phyloP scores from a whole-genome alignment of 2,888 invertebrate genomes.

The Hipparchia sbordonii region DNA sequence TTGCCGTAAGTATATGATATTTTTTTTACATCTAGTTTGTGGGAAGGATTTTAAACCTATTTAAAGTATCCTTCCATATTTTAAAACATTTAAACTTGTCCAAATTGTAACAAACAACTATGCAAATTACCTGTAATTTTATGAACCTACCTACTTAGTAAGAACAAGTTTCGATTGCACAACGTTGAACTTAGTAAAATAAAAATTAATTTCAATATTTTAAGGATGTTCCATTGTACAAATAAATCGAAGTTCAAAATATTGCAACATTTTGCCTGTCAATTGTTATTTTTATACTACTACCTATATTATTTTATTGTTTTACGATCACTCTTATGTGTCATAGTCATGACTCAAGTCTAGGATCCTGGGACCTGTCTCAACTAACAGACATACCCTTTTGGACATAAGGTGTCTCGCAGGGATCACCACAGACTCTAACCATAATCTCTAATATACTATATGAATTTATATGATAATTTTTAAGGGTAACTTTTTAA shows the following conservation, averaged over 20 bases:
- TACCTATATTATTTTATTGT: too few relatives aligned
- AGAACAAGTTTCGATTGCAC: constrained; percentile 2
- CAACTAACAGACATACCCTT: too few relatives aligned
- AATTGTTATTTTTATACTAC: not conserved
- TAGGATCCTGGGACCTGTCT: too few relatives aligned
- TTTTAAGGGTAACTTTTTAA: too few relatives aligned
- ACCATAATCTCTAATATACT: too few relatives aligned
- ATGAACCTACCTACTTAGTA: not conserved
- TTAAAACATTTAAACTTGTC: not conserved
- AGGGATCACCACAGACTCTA: too few relatives aligned
- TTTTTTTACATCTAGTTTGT: constrained; percentile 38
- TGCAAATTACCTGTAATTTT: not conserved
- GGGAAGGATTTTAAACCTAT: constrained; percentile 1
- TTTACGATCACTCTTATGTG: too few relatives aligned
- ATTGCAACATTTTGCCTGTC: not conserved
- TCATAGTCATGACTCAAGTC: too few relatives aligned
- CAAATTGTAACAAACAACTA: not conserved
- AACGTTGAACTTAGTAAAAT: not conserved
- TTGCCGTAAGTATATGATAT: constrained; percentile 88
- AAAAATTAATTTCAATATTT: not conserved
- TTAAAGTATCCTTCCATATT: constrained; percentile 1
- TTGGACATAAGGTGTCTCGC: too few relatives aligned
- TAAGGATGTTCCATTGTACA: not conserved
- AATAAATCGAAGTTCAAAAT: not conserved
- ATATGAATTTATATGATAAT: too few relatives aligned